These are phyloP conservation scores for Eupithecia insigniata DNA, from an alignment of 2,888 invertebrate genomes.

Conservation along the genomic window DNA sequence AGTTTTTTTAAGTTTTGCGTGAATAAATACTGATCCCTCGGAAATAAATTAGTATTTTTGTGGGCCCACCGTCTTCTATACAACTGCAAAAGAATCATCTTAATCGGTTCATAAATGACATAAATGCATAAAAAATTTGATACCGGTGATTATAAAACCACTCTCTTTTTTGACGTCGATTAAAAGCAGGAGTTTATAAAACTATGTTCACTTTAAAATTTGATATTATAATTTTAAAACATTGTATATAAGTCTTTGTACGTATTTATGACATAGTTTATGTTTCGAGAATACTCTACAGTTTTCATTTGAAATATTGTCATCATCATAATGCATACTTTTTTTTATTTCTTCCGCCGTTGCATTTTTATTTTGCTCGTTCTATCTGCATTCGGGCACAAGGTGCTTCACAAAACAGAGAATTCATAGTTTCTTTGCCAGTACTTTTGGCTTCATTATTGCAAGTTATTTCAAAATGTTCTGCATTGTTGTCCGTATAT, in stretches of 20 bases:
- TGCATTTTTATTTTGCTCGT: conserved; percentile 76
- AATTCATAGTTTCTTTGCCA: neutral
- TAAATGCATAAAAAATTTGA: no score
- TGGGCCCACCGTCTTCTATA: no score
- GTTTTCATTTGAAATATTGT: conserved; percentile 66
- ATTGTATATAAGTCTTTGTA: neutral
- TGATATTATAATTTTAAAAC: neutral
- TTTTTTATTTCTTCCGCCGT: conserved; percentile 78
- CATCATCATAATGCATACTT: conserved; percentile 83
- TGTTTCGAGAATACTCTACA: conserved; percentile 42
- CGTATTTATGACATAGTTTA: neutral
- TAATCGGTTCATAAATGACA: no score
- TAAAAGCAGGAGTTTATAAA: neutral
- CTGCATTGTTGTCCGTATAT: no score
- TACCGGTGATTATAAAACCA: no score
- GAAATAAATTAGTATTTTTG: no score
- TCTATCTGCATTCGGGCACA: conserved; percentile 63
- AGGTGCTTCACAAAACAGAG: conserved; percentile 42
- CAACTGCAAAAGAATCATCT: no score
- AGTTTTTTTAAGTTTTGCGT: no score
- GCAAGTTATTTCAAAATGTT: neutral
- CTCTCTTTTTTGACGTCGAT: no score
- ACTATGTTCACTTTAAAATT: no score
- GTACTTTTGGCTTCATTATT: neutral
- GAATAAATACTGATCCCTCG: no score